Conservation (phyloP, 2,797 vertebrate species). For the Pseudochromis fuscus region DNA sequence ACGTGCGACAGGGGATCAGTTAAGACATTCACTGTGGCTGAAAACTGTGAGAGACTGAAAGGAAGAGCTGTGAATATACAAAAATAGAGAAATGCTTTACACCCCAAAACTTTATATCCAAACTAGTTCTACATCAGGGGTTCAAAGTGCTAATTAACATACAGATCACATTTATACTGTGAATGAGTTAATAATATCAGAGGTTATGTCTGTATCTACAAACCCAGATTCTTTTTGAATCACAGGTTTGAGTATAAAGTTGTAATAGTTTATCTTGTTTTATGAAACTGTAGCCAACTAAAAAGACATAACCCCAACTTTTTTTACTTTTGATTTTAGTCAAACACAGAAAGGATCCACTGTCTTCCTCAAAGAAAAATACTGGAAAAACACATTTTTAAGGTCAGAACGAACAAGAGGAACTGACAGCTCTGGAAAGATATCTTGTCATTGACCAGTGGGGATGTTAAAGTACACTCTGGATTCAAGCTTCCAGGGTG, state of each 20-base stretch:
- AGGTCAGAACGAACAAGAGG: neutral
- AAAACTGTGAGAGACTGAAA: conserved; percentile 65
- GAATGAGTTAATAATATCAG: neutral
- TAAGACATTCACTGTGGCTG: conserved; percentile 78
- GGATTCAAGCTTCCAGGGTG: neutral
- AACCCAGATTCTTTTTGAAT: conserved; percentile 5
- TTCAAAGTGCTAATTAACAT: conserved; percentile 6
- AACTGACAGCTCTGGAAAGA: neutral
- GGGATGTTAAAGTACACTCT: neutral
- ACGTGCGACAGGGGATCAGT: conserved; percentile 84
- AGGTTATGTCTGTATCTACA: neutral
- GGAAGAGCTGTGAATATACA: conserved; percentile 40
- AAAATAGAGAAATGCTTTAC: conserved; percentile 31
- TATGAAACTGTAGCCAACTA: neutral
- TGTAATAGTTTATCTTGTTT: neutral
- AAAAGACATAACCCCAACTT: neutral
- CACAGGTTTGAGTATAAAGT: neutral
- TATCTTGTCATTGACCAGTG: neutral
- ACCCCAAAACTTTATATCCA: conserved; percentile 50
- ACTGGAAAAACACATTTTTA: neutral
- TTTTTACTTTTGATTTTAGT: neutral
- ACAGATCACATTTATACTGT: neutral
- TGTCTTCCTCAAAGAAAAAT: no score
- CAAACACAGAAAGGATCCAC: neutral
- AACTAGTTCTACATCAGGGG: conserved; percentile 18